Evolutionary conservation across 2,797 vertebrate genomes (phyloP).

Genomic region (Aplochiton taeniatus): DNA sequence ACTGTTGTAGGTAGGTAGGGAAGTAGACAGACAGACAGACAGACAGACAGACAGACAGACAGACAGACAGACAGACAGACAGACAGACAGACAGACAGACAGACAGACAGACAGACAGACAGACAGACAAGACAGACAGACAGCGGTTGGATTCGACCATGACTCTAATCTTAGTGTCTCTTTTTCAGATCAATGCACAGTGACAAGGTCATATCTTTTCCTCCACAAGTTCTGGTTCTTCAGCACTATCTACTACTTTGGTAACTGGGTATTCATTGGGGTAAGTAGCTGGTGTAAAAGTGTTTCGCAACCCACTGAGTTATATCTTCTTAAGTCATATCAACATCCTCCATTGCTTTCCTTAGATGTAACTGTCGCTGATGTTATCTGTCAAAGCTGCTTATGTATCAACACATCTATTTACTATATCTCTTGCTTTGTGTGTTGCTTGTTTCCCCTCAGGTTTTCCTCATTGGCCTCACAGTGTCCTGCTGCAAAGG

Average conservation of each 20-base stretch:
- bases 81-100: background rate
- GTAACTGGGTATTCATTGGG: slow-evolving; percentile 95
- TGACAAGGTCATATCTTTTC: slow-evolving; percentile 94
- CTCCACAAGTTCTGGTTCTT: slow-evolving; percentile 99
- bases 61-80: slow-evolving; percentile 2
- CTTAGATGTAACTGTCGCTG: no score
- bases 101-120: background rate
- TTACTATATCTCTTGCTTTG: background rate
- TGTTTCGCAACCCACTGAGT: no score
- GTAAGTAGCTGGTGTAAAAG: slow-evolving; percentile 76
- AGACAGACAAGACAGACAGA: no score
- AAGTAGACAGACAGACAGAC: slow-evolving; percentile 8
- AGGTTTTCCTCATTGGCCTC: slow-evolving; percentile 93
- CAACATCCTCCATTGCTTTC: no score
- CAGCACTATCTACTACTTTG: slow-evolving; percentile 96
- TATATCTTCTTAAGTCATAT: no score
- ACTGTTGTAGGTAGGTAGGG: background rate
- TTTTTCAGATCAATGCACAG: slow-evolving; percentile 89
- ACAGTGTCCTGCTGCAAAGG: slow-evolving; percentile 94
- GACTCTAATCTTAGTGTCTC: background rate
- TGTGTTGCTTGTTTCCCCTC: slow-evolving; percentile 24
- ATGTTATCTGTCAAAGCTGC: no score
- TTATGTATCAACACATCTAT: background rate
- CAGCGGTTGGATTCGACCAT: background rate
- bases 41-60: slow-evolving; percentile 25